Evolutionary conservation across 2,888 invertebrate species (phyloP).

Genomic region (Troglohyphantes excavatus): DNA sequence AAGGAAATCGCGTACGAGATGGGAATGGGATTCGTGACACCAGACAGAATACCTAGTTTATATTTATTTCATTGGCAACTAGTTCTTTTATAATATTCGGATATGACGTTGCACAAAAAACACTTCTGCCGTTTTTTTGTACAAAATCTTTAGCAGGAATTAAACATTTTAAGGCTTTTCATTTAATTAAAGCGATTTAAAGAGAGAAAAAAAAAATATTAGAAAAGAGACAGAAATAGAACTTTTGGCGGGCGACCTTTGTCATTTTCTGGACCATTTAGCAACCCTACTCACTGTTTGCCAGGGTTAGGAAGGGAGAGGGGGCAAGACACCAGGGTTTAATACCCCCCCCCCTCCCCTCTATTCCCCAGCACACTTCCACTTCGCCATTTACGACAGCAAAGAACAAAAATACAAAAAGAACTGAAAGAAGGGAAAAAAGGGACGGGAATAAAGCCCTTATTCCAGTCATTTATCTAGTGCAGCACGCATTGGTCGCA

Average conservation of each 20-base stretch:
- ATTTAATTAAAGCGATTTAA: too few relatives aligned
- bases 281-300: constrained; percentile 24
- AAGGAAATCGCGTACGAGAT: too few relatives aligned
- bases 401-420: too few relatives aligned
- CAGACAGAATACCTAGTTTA: too few relatives aligned
- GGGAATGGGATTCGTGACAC: too few relatives aligned
- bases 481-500: constrained; percentile 64
- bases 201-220: neutral
- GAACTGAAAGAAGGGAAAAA: neutral
- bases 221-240: neutral
- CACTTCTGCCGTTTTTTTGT: too few relatives aligned
- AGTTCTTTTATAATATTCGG: too few relatives aligned
- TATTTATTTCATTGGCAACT: too few relatives aligned
- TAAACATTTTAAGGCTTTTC: too few relatives aligned
- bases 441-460: constrained; percentile 12
- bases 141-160: too few relatives aligned
- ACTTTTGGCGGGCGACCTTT: neutral
- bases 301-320: constrained; percentile 2
- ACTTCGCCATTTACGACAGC: neutral
- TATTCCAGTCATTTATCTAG: constrained; percentile 68
- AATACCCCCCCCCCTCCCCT: constrained; percentile 14
- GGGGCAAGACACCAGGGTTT: constrained; percentile 51
- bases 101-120: too few relatives aligned
- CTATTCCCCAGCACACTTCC: constrained; percentile 3
- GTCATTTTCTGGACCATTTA: neutral